Percentiles rank a stretch among this genome's conserved stretches.
phyloP scores from a whole-genome alignment of 1,140 invertebrate species.

The Euschistus heros region DNA sequence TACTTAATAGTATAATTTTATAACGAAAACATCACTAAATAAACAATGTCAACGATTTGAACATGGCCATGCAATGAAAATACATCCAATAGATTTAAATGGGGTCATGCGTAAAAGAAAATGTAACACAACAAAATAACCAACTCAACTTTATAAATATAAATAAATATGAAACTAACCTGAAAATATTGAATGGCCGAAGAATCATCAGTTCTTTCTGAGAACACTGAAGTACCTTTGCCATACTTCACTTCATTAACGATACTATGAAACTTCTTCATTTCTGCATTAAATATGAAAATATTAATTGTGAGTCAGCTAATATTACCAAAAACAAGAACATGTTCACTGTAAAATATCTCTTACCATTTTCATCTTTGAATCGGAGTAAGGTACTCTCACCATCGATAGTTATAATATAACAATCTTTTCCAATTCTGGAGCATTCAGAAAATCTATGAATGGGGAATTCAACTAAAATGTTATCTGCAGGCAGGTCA shows the following conservation, averaged over 20 bases:
- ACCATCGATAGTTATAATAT: slow-evolving; percentile 33
- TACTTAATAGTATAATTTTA: neutral
- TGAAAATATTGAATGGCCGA: slow-evolving; percentile 97
- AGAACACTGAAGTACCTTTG: slow-evolving; percentile 75
- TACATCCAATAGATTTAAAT: too few species aligned
- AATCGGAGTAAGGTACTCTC: slow-evolving; percentile 34
- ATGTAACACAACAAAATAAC: neutral
- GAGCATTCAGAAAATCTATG: slow-evolving; percentile 34
- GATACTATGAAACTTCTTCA: slow-evolving; percentile 63
- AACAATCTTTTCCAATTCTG: slow-evolving; percentile 32
- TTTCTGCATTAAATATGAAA: slow-evolving; percentile 42
- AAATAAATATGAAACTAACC: slow-evolving; percentile 34
- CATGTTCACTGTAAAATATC: neutral
- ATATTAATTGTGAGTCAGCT: neutral
- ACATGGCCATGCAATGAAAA: neutral
- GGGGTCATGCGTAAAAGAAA: neutral
- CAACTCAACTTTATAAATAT: neutral
- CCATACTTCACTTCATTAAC: slow-evolving; percentile 67
- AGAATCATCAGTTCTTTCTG: slow-evolving; percentile 92
- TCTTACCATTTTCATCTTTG: slow-evolving; percentile 28
- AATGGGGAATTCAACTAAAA: slow-evolving; percentile 33
- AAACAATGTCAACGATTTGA: neutral
- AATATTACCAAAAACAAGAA: neutral
- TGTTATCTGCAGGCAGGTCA: slow-evolving; percentile 22
- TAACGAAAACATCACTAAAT: neutral